phyloP scores from a whole-genome alignment of 1,140 invertebrate genomes.

The Atta cephalotes region DNA sequence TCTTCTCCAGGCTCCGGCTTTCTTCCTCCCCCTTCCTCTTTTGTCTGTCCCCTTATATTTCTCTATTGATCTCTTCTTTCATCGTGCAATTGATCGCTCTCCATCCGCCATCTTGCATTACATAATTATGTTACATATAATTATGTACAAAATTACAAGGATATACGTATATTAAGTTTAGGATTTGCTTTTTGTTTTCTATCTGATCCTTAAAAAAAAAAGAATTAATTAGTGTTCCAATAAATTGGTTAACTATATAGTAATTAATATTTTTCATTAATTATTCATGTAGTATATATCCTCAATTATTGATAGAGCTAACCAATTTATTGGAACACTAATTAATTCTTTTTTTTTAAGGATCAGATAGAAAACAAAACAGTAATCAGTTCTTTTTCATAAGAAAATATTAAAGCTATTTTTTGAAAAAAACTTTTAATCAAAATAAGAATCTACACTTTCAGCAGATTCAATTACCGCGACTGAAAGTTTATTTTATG shows the following conservation, averaged over 20 bases:
- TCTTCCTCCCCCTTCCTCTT: conserved; percentile 33
- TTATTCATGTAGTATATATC: too few species aligned
- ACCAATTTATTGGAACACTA: too few species aligned
- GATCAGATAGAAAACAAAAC: too few species aligned
- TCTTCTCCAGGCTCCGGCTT: conserved; percentile 69
- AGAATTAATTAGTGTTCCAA: too few species aligned
- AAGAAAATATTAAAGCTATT: too few species aligned
- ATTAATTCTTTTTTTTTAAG: too few species aligned
- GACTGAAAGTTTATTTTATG: neutral
- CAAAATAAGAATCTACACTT: neutral
- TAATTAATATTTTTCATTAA: too few species aligned
- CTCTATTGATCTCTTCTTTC: conserved; percentile 69
- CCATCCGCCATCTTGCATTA: neutral
- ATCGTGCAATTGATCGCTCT: neutral
- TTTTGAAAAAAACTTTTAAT: neutral
- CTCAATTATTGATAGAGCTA: too few species aligned
- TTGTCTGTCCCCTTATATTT: conserved; percentile 52
- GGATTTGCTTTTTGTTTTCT: neutral
- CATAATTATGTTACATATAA: conserved; percentile 25
- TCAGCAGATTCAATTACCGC: neutral
- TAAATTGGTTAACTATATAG: too few species aligned
- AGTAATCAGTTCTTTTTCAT: too few species aligned
- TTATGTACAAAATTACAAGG: conserved; percentile 20
- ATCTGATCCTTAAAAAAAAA: neutral
- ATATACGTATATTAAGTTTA: neutral